These are phyloP conservation scores for Drosophila melanogaster DNA, from an alignment of 1,140 invertebrate species.

Conservation along the genomic window Release_6_plus_ISO1_MT NT_033779.5:7510001-7510500, in stretches of 20 bases:
- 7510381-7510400: conserved; percentile 35
- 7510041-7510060: too few relatives aligned
- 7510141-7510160: conserved; percentile 7
- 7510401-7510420: conserved; percentile 69
- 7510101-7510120: too few relatives aligned
- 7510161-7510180: not conserved
- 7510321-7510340: conserved; percentile 25
- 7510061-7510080: too few relatives aligned
- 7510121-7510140: not conserved
- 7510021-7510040: too few relatives aligned
- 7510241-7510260: conserved; percentile 48
- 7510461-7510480: conserved; percentile 52
- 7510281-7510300: conserved; percentile 40
- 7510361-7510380: conserved; percentile 11
- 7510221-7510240: conserved; percentile 30
- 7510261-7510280: conserved; percentile 26
- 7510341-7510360: conserved; percentile 50
- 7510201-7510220: conserved; percentile 51
- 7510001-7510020: not conserved
- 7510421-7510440: conserved; percentile 61
- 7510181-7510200: conserved; percentile 1
- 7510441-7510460: conserved; percentile 21
- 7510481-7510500: conserved; percentile 27
- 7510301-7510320: conserved; percentile 23
- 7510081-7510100: too few relatives aligned